Evolutionary conservation across 30 jellyfish, hydroid and myxozoan species (phyloP).

Genomic region (Pseudorhiza aurosa): DNA sequence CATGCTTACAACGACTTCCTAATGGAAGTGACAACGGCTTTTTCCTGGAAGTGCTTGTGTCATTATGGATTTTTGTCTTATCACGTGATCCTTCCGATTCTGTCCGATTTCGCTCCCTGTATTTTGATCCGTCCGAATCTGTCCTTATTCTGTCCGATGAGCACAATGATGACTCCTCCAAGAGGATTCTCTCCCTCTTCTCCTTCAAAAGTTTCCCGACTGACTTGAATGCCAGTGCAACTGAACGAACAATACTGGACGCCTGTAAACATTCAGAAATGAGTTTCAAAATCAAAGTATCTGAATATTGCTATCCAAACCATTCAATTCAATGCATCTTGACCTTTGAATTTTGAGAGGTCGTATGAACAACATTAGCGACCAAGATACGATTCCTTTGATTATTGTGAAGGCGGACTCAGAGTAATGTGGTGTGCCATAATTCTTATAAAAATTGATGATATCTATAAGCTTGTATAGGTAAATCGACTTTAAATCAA

Average conservation of each 20-base stretch:
- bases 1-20: slow-evolving; percentile 19
- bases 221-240: slow-evolving; percentile 89
- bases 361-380: too few relatives aligned
- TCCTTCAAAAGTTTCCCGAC: slow-evolving; percentile 86
- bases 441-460: background rate
- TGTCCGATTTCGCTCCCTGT: slow-evolving; percentile 71
- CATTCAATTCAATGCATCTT: too few relatives aligned
- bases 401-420: background rate
- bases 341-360: too few relatives aligned
- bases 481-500: slow-evolving; percentile 3
- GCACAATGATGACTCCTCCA: slow-evolving; percentile 59
- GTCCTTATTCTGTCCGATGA: slow-evolving; percentile 69
- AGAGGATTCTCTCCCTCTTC: slow-evolving; percentile 44
- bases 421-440: slow-evolving; percentile 1
- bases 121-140: slow-evolving; percentile 80
- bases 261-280: slow-evolving; percentile 26
- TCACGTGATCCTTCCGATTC: slow-evolving; percentile 85
- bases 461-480: background rate
- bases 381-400: too few relatives aligned
- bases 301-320: too few relatives aligned
- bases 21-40: slow-evolving; percentile 18
- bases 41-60: slow-evolving; percentile 56
- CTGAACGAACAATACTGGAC: slow-evolving; percentile 82
- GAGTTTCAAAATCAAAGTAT: too few relatives aligned
- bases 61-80: slow-evolving; percentile 39